Conservation (phyloP, 2,797 vertebrate species). For the Rhinoraja longicauda region DNA sequence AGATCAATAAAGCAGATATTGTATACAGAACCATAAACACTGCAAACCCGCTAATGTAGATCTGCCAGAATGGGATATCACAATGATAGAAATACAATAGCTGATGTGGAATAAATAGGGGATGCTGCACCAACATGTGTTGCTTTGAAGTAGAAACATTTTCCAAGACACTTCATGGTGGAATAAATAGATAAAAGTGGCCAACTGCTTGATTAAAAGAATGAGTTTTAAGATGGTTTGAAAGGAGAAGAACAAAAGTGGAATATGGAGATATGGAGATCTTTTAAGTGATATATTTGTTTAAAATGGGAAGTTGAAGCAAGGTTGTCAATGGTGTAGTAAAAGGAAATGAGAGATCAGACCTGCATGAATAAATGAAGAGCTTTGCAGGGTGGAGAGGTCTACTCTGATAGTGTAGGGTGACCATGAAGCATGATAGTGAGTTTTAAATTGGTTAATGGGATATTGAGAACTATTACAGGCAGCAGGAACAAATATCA, state of each 20-base stretch:
- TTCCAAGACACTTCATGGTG: background rate
- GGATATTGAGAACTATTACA: background rate
- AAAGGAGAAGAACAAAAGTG: slow-evolving; percentile 37
- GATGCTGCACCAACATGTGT: background rate
- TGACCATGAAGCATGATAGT: background rate
- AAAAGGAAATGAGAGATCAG: background rate
- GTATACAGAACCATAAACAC: slow-evolving; percentile 45
- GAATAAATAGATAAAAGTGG: background rate
- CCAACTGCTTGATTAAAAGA: background rate
- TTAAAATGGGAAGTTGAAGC: slow-evolving; percentile 45
- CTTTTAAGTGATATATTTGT: background rate
- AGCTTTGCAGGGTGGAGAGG: background rate
- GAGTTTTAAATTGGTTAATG: background rate
- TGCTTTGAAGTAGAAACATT: background rate
- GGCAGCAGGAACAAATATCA: background rate
- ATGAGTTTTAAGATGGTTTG: background rate
- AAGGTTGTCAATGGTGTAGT: background rate
- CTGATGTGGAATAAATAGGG: background rate
- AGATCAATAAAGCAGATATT: slow-evolving; percentile 46
- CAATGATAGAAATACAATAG: slow-evolving; percentile 5
- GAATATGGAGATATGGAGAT: slow-evolving; percentile 34
- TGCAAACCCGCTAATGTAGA: slow-evolving; percentile 41
- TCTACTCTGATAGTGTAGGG: background rate
- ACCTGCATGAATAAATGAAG: background rate
- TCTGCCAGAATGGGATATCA: slow-evolving; percentile 42